These are phyloP conservation scores for Drosophila quinaria DNA, from an alignment of 2,888 invertebrate species.

Conservation along the genomic window DNA sequence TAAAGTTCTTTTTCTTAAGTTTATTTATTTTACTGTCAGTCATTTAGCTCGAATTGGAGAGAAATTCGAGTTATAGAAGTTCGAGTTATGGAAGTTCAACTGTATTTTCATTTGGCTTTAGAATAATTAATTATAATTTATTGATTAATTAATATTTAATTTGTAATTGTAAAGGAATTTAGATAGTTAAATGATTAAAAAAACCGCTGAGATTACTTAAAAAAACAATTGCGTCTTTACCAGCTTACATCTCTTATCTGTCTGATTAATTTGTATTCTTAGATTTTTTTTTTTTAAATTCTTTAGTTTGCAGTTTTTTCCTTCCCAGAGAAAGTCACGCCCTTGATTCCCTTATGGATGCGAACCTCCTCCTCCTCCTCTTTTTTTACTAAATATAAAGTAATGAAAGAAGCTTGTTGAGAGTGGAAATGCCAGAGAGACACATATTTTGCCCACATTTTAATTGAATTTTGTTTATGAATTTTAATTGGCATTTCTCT, in stretches of 20 bases:
- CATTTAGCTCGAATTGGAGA: no score
- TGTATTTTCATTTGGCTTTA: background rate
- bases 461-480: slow-evolving; percentile 61
- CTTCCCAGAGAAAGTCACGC: background rate
- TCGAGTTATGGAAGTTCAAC: no score
- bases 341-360: background rate
- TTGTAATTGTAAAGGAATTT: no score
- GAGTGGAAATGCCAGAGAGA: slow-evolving; percentile 27
- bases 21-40: no score
- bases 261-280: background rate
- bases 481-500: slow-evolving; percentile 63
- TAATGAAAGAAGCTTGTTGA: slow-evolving; percentile 20
- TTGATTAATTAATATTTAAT: no score
- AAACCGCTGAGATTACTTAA: no score
- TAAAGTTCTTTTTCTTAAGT: no score
- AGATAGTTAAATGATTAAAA: background rate
- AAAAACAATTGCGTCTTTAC: no score
- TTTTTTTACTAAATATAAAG: background rate
- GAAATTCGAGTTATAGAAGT: no score
- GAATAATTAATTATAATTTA: no score
- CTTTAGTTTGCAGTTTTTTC: background rate
- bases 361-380: background rate
- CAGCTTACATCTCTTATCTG: background rate
- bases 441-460: slow-evolving; percentile 54
- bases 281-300: background rate